Evolutionary conservation across 2,113 vertebrate genomes (phyloP).

Genomic region (Spheniscus mendiculus): DNA sequence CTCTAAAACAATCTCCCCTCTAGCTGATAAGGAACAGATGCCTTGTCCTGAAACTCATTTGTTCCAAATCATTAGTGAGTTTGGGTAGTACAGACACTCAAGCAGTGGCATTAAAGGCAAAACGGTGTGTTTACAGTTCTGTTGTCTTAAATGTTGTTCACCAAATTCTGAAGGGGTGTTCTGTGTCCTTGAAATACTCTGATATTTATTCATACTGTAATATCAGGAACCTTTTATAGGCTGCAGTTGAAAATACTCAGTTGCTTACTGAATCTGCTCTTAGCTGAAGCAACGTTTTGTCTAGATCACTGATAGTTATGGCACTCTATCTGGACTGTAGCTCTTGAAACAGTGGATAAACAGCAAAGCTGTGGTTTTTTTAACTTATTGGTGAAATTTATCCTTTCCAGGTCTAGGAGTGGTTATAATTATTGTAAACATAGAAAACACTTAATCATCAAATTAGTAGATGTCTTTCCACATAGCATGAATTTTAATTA

Average conservation of each 20-base stretch:
- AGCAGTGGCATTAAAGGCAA: not conserved
- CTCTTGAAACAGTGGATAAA: not conserved
- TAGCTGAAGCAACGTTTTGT: not conserved
- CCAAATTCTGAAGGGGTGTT: not conserved
- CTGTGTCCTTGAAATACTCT: not conserved
- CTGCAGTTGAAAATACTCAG: not conserved
- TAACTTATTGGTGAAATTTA: not conserved
- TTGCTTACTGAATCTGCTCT: not conserved
- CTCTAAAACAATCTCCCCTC: not conserved
- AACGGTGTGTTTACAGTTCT: not conserved
- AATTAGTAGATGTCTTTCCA: conserved; percentile 2
- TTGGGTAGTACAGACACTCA: not conserved
- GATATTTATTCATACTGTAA: not conserved
- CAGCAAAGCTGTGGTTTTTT: not conserved
- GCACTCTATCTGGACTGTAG: not conserved
- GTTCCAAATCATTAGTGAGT: not conserved
- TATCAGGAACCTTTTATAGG: not conserved
- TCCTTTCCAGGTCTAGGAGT: not conserved
- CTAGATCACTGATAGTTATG: not conserved
- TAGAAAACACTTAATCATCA: not conserved
- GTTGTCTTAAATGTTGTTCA: not conserved
- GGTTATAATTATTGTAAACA: not conserved
- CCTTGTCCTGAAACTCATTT: not conserved
- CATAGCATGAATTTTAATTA: conserved; percentile 14
- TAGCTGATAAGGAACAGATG: not conserved